phyloP scores from a whole-genome alignment of 2,113 vertebrate species.

The Tragelaphus scriptus region DNA sequence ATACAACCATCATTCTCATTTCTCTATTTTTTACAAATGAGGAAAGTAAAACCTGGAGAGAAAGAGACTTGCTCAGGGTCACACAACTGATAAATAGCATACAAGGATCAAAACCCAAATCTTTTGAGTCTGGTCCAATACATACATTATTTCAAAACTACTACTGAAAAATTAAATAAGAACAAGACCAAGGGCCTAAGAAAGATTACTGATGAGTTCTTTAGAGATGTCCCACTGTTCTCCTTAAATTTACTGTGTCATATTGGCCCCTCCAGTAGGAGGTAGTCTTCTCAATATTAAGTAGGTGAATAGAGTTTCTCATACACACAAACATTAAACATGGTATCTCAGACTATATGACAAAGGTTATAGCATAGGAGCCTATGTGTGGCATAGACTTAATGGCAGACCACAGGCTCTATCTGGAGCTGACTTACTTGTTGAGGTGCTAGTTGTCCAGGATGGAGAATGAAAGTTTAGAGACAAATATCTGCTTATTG shows the following conservation, averaged over 20 bases:
- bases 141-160: neutral
- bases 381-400: neutral
- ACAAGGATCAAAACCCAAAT: neutral
- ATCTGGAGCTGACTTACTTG: neutral
- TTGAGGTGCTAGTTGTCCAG: neutral
- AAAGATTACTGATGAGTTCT: neutral
- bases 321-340: neutral
- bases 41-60: neutral
- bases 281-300: neutral
- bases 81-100: neutral
- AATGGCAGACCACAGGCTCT: neutral
- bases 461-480: neutral
- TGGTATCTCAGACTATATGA: neutral
- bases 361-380: neutral
- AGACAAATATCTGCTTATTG: neutral
- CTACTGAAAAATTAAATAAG: neutral
- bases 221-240: neutral
- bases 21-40: neutral
- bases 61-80: neutral
- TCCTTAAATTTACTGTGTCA: neutral
- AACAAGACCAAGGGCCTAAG: neutral
- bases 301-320: neutral
- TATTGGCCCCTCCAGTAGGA: neutral
- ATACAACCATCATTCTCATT: neutral
- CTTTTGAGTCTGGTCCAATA: neutral